Conservation (phyloP, 2,797 vertebrate species). For the Rhinichthys osculus region DNA sequence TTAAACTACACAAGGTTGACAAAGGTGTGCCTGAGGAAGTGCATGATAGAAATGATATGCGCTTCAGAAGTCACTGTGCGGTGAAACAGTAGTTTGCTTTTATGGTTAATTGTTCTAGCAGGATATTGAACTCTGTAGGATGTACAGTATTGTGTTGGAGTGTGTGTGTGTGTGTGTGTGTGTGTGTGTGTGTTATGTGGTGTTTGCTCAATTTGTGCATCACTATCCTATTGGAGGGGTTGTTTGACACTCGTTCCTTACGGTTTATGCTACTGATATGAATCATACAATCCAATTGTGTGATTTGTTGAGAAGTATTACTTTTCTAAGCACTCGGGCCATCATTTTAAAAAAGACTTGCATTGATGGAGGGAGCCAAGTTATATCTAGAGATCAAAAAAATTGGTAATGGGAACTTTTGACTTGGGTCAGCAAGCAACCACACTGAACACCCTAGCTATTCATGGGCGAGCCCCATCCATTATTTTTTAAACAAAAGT, state of each 20-base stretch:
- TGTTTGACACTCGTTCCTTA: not conserved
- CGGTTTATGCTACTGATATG: not conserved
- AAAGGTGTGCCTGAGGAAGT: constrained; percentile 13
- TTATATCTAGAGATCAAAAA: not conserved
- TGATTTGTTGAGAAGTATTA: not conserved
- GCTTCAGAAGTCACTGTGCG: not conserved
- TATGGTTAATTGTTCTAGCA: not conserved
- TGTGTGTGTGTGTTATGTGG: not conserved
- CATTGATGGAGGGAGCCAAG: not conserved
- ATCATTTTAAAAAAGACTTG: not conserved
- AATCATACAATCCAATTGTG: not conserved
- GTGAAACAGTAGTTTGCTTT: not conserved
- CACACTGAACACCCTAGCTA: not conserved
- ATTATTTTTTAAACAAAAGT: too few relatives aligned
- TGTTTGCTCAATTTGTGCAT: not conserved
- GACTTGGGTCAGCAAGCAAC: not conserved
- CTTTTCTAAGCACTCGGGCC: not conserved
- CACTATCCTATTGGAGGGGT: not conserved
- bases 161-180: not conserved
- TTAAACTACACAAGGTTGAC: not conserved
- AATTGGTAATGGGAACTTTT: not conserved
- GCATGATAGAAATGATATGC: not conserved
- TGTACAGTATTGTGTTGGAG: not conserved
- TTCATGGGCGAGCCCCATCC: too few relatives aligned
- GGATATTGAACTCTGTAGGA: not conserved